Conservation (phyloP, 2,113 vertebrate genomes). For the Rhizomys pruinosus region DNA sequence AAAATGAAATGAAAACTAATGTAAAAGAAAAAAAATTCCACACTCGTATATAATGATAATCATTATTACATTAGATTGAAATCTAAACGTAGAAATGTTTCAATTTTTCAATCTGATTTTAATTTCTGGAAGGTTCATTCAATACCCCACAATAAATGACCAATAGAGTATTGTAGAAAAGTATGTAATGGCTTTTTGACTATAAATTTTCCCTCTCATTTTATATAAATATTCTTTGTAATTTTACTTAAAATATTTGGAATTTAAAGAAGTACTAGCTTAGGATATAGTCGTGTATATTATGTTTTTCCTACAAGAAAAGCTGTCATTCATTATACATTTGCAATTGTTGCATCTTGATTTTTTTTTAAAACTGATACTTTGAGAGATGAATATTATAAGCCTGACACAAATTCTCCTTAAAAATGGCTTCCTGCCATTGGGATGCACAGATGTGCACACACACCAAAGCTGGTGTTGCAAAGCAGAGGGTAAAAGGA, state of each 20-base stretch:
- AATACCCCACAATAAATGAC: conserved; percentile 65
- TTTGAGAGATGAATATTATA: not conserved
- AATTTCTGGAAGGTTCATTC: conserved; percentile 64
- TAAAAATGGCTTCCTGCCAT: not conserved
- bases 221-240: not conserved
- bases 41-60: conserved; percentile 71
- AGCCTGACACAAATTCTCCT: not conserved
- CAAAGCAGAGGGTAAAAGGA: not conserved
- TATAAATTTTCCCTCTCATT: conserved; percentile 22
- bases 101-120: conserved; percentile 64
- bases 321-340: not conserved
- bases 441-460: not conserved
- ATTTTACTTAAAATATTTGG: conserved; percentile 57
- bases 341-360: not conserved
- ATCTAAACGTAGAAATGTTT: conserved; percentile 65
- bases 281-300: conserved; percentile 8
- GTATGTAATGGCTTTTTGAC: conserved; percentile 37
- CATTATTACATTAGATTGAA: conserved; percentile 76
- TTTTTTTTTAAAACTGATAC: not conserved
- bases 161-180: conserved; percentile 59
- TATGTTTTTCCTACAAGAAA: conserved; percentile 40
- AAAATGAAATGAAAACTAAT: conserved; percentile 70
- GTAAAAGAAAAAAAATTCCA: conserved; percentile 71
- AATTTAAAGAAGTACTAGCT: conserved; percentile 43
- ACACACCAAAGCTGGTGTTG: not conserved